Conservation (phyloP, 2,797 vertebrate genomes). For the Manis crassicaudata region DNA sequence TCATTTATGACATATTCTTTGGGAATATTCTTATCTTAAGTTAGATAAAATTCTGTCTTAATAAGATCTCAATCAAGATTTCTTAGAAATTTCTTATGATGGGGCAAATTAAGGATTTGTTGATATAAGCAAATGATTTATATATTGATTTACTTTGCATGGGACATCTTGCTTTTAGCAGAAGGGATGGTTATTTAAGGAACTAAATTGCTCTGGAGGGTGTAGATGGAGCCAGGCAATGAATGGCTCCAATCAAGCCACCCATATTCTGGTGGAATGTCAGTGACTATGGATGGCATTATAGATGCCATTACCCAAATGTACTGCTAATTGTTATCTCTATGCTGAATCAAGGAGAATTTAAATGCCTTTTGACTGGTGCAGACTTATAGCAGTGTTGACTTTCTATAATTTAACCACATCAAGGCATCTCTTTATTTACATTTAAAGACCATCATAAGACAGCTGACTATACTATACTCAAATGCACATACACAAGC, state of each 20-base stretch:
- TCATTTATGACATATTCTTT: conserved; percentile 49
- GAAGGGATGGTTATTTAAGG: conserved; percentile 48
- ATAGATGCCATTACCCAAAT: conserved; percentile 65
- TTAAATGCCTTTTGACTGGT: conserved; percentile 62
- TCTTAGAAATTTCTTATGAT: conserved; percentile 67
- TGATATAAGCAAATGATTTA: not conserved
- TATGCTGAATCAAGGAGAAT: conserved; percentile 66
- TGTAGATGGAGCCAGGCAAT: conserved; percentile 70
- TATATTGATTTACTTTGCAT: conserved; percentile 23
- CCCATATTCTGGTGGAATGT: not conserved
- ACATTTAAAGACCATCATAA: not conserved
- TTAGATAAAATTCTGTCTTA: conserved; percentile 56
- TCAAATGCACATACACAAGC: not conserved
- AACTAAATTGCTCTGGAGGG: conserved; percentile 54
- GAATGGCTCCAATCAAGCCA: conserved; percentile 74
- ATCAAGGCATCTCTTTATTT: not conserved
- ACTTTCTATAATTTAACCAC: conserved; percentile 50
- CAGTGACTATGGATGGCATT: conserved; percentile 31
- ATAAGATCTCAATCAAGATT: conserved; percentile 65
- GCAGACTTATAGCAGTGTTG: not conserved
- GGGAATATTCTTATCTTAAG: conserved; percentile 56
- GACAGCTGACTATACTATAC: not conserved
- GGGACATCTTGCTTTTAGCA: not conserved
- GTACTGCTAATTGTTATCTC: conserved; percentile 75
- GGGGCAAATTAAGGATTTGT: conserved; percentile 64